Percentiles rank a stretch among this genome's conserved stretches.
Conservation (phyloP, 2,888 invertebrate species). For the Andrena camellia region DNA sequence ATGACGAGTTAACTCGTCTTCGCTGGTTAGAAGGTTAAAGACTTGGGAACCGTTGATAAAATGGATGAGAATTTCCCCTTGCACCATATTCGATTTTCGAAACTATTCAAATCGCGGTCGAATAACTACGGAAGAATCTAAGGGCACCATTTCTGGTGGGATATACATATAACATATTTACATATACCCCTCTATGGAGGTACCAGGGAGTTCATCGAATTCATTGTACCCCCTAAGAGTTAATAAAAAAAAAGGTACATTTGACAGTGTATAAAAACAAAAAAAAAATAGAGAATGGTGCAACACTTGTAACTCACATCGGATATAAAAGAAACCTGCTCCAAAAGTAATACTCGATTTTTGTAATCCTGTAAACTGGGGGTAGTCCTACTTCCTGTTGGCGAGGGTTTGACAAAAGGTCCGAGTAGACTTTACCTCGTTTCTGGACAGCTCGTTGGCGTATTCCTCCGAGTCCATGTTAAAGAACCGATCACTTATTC, state of each 20-base stretch:
- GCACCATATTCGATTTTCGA: neutral
- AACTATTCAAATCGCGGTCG: neutral
- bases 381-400: neutral
- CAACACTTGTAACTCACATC: neutral
- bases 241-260: too few species aligned
- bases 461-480: conserved; percentile 78
- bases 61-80: neutral
- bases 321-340: neutral
- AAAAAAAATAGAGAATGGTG: neutral
- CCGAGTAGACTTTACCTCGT: conserved; percentile 74
- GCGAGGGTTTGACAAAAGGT: neutral
- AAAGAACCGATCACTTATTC: conserved; percentile 17
- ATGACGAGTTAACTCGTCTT: too few species aligned
- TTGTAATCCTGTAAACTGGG: neutral
- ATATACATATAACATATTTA: too few species aligned
- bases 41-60: neutral
- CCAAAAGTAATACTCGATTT: neutral
- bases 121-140: too few species aligned
- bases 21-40: too few species aligned
- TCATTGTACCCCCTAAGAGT: too few species aligned
- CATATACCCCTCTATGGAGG: too few species aligned
- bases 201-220: too few species aligned
- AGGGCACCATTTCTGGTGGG: too few species aligned
- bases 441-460: conserved; percentile 73
- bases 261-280: neutral